phyloP scores from a whole-genome alignment of 2,113 vertebrate species.

The Aegithalos caudatus region DNA sequence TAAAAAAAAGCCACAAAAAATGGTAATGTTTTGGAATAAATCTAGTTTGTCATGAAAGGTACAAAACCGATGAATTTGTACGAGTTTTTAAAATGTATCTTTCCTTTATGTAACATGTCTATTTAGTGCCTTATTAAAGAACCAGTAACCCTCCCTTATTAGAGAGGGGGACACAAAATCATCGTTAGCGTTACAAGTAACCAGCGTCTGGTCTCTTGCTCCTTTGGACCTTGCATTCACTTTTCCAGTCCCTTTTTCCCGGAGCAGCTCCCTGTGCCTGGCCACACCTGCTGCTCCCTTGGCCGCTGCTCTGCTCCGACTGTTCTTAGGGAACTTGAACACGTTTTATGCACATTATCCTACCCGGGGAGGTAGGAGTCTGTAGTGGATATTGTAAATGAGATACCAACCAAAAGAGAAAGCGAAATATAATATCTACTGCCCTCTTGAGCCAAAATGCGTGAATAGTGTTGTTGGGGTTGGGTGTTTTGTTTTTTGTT shows the following conservation, averaged over 20 bases:
- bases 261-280: neutral
- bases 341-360: slow-evolving; percentile 64
- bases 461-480: neutral
- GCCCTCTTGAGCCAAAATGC: slow-evolving; percentile 58
- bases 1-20: neutral
- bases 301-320: neutral
- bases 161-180: neutral
- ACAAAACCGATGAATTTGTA: slow-evolving; percentile 38
- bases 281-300: neutral
- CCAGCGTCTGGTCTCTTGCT: slow-evolving; percentile 26
- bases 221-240: slow-evolving; percentile 8
- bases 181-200: neutral
- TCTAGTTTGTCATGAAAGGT: slow-evolving; percentile 32
- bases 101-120: slow-evolving; percentile 66
- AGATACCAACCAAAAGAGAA: slow-evolving; percentile 42
- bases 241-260: neutral
- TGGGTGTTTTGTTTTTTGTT: neutral
- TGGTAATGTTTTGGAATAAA: neutral
- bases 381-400: slow-evolving; percentile 7
- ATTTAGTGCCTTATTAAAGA: slow-evolving; percentile 77
- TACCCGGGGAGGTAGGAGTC: neutral
- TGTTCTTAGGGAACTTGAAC: neutral
- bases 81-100: slow-evolving; percentile 30
- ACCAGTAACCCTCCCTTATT: slow-evolving; percentile 11
- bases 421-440: slow-evolving; percentile 14